These are phyloP conservation scores for Chiroxiphia lanceolata DNA, from an alignment of 2,797 vertebrate genomes.

Conservation along the genomic window DNA sequence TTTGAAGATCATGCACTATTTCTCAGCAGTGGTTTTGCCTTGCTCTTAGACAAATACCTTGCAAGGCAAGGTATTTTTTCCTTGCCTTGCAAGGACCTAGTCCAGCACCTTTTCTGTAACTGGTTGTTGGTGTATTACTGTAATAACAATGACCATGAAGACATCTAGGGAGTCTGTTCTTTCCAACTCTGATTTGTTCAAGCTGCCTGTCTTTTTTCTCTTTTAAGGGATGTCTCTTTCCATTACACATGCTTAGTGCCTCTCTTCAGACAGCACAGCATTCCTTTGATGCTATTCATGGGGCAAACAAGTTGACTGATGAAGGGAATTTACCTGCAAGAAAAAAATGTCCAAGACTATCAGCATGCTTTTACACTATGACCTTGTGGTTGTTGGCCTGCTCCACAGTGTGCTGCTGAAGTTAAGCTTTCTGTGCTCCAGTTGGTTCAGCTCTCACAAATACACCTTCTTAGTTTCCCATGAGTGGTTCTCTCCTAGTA, in stretches of 20 bases:
- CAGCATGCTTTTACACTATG: not conserved
- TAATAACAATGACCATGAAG: not conserved
- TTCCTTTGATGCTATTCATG: conserved; percentile 34
- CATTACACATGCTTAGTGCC: not conserved
- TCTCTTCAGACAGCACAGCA: not conserved
- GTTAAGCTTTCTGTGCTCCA: not conserved
- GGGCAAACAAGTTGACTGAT: conserved; percentile 10
- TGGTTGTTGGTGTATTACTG: not conserved
- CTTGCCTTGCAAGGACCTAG: not conserved
- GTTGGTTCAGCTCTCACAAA: not conserved
- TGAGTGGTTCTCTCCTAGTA: not conserved
- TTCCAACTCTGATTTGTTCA: conserved; percentile 23
- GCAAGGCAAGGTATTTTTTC: not conserved
- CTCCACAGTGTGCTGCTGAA: not conserved
- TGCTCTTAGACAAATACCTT: not conserved
- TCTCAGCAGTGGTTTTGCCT: not conserved
- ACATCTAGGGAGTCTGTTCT: not conserved
- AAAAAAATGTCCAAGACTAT: not conserved
- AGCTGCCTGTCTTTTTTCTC: not conserved
- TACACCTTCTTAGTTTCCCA: not conserved
- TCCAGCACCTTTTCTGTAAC: not conserved
- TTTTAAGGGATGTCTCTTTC: conserved; percentile 15
- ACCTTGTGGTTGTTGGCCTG: not conserved
- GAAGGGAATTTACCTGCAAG: conserved; percentile 34
- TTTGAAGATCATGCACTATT: not conserved